Evolutionary conservation across 2,888 invertebrate genomes (phyloP).

Genomic region (Acrobasis suavella): DNA sequence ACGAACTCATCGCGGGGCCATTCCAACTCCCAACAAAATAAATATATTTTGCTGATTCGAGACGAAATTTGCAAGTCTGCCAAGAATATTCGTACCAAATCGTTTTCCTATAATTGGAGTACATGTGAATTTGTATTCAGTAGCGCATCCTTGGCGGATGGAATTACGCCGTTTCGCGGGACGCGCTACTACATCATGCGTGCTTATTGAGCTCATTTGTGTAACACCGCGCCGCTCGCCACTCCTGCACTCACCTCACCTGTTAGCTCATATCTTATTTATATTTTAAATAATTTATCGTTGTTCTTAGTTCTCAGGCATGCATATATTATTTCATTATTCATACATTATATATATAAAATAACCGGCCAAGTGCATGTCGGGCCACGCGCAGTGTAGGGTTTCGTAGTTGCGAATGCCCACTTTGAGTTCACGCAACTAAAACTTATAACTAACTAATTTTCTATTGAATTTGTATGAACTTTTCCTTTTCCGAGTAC

Average conservation of each 20-base stretch:
- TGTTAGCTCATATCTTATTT: constrained; percentile 44
- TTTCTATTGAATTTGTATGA: too few relatives aligned
- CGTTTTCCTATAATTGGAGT: constrained; percentile 83
- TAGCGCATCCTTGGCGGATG: constrained; percentile 78
- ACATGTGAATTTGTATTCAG: constrained; percentile 83
- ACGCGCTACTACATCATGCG: constrained; percentile 77
- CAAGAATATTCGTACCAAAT: constrained; percentile 82
- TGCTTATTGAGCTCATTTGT: constrained; percentile 78
- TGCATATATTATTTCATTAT: too few relatives aligned
- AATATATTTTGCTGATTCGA: constrained; percentile 80
- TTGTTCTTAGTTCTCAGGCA: too few relatives aligned
- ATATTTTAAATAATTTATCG: background rate
- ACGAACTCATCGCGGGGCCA: constrained; percentile 65
- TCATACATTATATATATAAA: too few relatives aligned
- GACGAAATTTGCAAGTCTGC: constrained; percentile 81
- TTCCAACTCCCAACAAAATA: constrained; percentile 75
- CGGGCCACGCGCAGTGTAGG: too few relatives aligned
- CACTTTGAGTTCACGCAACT: too few relatives aligned
- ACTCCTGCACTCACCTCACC: constrained; percentile 50
- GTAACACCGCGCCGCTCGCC: constrained; percentile 40
- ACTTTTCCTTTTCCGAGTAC: too few relatives aligned
- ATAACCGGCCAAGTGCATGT: too few relatives aligned
- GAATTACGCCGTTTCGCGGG: constrained; percentile 75
- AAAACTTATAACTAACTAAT: too few relatives aligned
- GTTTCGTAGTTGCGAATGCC: too few relatives aligned